Percentiles rank a stretch among this genome's conserved stretches.
Evolutionary conservation across 2,888 invertebrate genomes (phyloP).

Genomic region (Nomada flava): DNA sequence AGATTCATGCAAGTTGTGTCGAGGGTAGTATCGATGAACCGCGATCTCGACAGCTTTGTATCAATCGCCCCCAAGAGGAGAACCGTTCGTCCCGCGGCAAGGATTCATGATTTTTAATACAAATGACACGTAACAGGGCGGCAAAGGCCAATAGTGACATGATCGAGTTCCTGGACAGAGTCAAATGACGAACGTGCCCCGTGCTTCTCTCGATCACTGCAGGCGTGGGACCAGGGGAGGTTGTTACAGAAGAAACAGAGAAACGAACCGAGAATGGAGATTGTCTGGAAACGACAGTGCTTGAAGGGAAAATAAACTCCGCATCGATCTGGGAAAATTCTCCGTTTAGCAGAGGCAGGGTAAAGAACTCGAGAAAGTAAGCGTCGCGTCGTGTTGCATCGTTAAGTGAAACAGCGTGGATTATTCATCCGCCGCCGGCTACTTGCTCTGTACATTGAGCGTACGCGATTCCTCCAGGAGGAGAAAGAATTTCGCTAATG

Average conservation of each 20-base stretch:
- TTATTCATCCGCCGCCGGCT: constrained; percentile 1
- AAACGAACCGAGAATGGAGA: constrained; percentile 10
- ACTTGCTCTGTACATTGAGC: neutral
- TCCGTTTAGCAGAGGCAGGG: neutral
- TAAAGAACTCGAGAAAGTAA: constrained; percentile 5
- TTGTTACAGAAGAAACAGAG: too few species aligned
- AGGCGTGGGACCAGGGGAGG: too few species aligned
- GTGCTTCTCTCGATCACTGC: constrained; percentile 26
- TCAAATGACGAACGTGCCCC: constrained; percentile 55
- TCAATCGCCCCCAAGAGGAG: neutral
- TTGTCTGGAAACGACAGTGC: too few species aligned
- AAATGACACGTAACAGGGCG: constrained; percentile 32
- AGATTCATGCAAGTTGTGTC: constrained; percentile 3
- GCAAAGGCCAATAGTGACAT: constrained; percentile 8
- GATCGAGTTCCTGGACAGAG: constrained; percentile 17
- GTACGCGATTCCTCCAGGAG: neutral
- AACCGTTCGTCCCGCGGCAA: neutral
- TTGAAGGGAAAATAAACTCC: neutral
- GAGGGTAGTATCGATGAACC: constrained; percentile 27
- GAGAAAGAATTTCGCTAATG: neutral
- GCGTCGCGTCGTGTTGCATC: constrained; percentile 17
- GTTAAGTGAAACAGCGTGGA: constrained; percentile 13
- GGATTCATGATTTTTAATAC: constrained; percentile 2
- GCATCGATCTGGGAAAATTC: constrained; percentile 25
- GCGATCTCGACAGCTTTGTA: neutral